Evolutionary conservation across 2,113 vertebrate genomes (phyloP).

Genomic region (Myotis brandtii): DNA sequence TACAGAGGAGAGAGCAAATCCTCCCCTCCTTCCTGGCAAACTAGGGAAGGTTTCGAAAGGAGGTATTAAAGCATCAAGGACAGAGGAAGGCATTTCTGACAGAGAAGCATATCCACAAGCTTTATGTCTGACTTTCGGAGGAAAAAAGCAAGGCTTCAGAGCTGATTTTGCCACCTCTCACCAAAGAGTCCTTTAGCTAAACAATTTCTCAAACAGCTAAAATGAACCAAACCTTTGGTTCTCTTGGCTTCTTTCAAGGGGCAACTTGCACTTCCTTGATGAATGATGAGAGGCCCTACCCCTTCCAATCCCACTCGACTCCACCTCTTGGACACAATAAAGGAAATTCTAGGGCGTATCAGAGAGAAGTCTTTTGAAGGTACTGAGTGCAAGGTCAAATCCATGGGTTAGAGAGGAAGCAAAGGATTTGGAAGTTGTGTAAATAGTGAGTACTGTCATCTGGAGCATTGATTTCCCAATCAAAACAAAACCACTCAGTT

Average conservation of each 20-base stretch:
- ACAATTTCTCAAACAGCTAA: not conserved
- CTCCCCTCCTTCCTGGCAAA: not conserved
- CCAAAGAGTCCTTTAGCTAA: not conserved
- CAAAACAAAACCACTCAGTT: not conserved
- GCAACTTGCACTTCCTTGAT: not conserved
- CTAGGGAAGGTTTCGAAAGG: not conserved
- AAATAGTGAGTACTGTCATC: not conserved
- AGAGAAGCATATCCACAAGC: not conserved
- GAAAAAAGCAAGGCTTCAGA: not conserved
- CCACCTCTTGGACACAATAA: not conserved
- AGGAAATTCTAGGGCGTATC: not conserved
- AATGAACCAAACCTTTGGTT: not conserved
- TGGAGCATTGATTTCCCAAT: not conserved
- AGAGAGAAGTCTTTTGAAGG: not conserved
- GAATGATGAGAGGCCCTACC: not conserved
- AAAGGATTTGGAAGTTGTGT: not conserved
- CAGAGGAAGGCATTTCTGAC: not conserved
- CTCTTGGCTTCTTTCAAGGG: not conserved
- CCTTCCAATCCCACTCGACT: not conserved
- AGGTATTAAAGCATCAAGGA: not conserved
- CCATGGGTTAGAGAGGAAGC: not conserved
- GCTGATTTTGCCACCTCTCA: not conserved
- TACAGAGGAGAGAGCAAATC: not conserved
- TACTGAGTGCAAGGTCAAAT: not conserved
- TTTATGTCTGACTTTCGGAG: not conserved